phyloP scores from a whole-genome alignment of 2,888 invertebrate species.

The Mythimna lalbum region DNA sequence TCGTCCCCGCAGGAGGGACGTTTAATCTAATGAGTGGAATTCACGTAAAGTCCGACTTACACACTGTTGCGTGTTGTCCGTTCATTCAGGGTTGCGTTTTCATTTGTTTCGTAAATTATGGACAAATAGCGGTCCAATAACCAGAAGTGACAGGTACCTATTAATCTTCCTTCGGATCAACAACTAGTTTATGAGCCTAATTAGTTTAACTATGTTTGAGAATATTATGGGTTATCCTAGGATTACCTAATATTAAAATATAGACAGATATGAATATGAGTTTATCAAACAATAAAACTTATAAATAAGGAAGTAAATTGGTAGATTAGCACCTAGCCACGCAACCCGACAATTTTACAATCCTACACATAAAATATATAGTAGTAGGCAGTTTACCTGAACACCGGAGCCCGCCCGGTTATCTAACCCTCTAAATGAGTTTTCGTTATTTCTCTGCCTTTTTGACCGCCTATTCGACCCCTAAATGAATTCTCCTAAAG shows the following conservation, averaged over 20 bases:
- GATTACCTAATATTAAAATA: neutral
- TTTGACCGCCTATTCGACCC: slow-evolving; percentile 59
- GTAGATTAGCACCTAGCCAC: slow-evolving; percentile 30
- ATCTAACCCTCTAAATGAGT: slow-evolving; percentile 66
- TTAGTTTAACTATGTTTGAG: neutral
- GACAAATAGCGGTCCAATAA: neutral
- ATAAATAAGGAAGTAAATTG: slow-evolving; percentile 29
- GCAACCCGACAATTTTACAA: slow-evolving; percentile 20
- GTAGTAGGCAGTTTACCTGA: slow-evolving; percentile 53
- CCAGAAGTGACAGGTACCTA: neutral
- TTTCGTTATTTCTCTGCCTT: slow-evolving; percentile 63
- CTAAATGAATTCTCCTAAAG: slow-evolving; percentile 62
- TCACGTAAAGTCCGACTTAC: slow-evolving; percentile 55
- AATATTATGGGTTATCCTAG: neutral
- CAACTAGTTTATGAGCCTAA: neutral
- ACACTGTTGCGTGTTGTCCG: slow-evolving; percentile 10
- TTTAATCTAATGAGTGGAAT: slow-evolving; percentile 66
- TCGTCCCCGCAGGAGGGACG: slow-evolving; percentile 43
- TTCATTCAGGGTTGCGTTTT: slow-evolving; percentile 7
- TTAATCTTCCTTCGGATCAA: neutral
- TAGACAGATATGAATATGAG: neutral
- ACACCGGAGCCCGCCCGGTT: slow-evolving; percentile 49
- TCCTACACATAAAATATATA: slow-evolving; percentile 32
- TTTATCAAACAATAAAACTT: neutral
- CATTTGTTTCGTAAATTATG: slow-evolving; percentile 1